Percentiles rank a stretch among this genome's conserved stretches.
These are phyloP conservation scores for Octomys mimax DNA, from an alignment of 2,797 vertebrate genomes.

Conservation along the genomic window DNA sequence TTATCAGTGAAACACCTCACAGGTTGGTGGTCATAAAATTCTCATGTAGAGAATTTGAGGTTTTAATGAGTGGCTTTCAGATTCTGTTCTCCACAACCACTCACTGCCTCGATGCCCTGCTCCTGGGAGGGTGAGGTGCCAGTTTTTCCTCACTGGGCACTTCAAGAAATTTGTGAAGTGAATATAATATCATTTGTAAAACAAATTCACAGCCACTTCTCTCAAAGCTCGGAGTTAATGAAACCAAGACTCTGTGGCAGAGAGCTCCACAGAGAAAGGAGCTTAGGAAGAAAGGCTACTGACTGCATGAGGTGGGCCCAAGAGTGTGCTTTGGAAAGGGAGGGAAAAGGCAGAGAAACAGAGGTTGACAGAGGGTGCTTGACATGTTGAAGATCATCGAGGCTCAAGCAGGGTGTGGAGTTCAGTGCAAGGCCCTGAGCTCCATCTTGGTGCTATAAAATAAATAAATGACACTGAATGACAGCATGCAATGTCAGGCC, in stretches of 20 bases:
- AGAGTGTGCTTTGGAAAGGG: neutral
- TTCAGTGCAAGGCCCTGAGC: neutral
- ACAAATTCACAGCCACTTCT: neutral
- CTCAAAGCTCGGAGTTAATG: neutral
- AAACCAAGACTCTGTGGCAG: neutral
- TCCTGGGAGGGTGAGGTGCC: neutral
- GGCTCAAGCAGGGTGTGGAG: neutral
- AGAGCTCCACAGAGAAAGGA: neutral
- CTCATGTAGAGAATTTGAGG: neutral
- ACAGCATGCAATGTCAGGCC: neutral
- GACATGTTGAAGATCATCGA: neutral
- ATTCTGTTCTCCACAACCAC: neutral
- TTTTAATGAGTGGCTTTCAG: neutral
- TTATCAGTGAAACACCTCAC: neutral
- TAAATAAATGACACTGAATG: neutral
- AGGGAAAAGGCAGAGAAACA: neutral
- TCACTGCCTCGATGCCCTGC: accelerated
- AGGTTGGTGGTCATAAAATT: neutral
- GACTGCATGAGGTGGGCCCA: neutral
- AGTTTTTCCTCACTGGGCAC: neutral
- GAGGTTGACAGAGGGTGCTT: neutral
- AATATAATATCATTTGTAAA: neutral
- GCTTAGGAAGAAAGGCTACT: neutral
- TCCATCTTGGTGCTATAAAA: neutral
- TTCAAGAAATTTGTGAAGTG: neutral